phyloP scores from a whole-genome alignment of 2,888 invertebrate species.

The Agelastica alni region DNA sequence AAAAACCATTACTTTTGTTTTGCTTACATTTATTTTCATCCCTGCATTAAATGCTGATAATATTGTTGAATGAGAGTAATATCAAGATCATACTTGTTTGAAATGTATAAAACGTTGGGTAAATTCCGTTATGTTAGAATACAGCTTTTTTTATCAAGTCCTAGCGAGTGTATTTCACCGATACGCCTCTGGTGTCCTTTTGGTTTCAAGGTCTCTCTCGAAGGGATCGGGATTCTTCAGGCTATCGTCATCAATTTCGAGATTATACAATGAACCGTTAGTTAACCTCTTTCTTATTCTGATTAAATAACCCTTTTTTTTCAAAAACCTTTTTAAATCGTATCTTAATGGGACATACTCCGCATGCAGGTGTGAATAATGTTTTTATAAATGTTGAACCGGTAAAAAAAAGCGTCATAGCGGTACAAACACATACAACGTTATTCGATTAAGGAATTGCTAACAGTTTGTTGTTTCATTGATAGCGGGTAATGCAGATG shows the following conservation, averaged over 20 bases:
- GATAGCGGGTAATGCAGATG: too few species aligned
- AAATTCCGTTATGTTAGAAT: too few species aligned
- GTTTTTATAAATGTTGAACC: slow-evolving; percentile 3
- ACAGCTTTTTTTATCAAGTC: too few species aligned
- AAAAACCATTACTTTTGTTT: too few species aligned
- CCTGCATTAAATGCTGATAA: too few species aligned
- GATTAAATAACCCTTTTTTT: slow-evolving; percentile 33
- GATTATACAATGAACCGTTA: slow-evolving; percentile 41
- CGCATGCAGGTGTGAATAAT: slow-evolving; percentile 31
- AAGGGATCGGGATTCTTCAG: slow-evolving; percentile 36
- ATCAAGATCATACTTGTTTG: too few species aligned
- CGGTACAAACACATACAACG: slow-evolving; percentile 12
- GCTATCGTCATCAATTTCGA: slow-evolving; percentile 38
- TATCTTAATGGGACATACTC: slow-evolving; percentile 27
- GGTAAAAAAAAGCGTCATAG: slow-evolving; percentile 15
- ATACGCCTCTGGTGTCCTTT: slow-evolving; percentile 13
- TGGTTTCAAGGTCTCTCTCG: slow-evolving; percentile 24
- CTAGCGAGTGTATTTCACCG: too few species aligned
- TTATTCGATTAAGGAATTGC: slow-evolving; percentile 15
- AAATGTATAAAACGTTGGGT: too few species aligned
- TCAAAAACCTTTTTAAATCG: slow-evolving; percentile 23
- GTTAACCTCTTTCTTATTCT: slow-evolving; percentile 38
- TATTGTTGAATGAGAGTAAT: too few species aligned
- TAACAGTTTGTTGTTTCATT: too few species aligned
- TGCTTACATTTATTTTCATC: too few species aligned